These are phyloP conservation scores for Pantherophis alleghaniensis DNA, from an alignment of 2,797 vertebrate genomes.

Conservation along the genomic window DNA sequence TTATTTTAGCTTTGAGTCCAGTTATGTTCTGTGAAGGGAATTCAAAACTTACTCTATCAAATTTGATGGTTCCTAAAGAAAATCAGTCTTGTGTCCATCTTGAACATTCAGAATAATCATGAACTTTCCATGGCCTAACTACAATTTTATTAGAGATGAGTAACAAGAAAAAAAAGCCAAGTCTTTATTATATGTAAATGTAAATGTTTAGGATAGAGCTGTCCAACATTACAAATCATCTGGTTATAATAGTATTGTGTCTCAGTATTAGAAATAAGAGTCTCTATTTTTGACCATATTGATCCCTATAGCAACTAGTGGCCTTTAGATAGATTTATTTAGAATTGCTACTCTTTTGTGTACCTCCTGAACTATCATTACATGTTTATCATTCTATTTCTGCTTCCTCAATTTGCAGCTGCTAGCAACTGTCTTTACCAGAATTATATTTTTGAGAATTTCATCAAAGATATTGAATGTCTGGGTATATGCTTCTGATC, in stretches of 20 bases:
- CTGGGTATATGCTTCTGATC: background rate
- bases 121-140: background rate
- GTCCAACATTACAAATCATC: background rate
- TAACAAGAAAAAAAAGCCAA: background rate
- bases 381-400: background rate
- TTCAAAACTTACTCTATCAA: background rate
- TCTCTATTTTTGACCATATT: background rate
- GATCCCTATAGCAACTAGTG: background rate
- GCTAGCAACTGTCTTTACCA: background rate
- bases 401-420: background rate
- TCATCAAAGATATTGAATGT: background rate
- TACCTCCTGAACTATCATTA: background rate
- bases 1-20: background rate
- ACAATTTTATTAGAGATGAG: background rate
- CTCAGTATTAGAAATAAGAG: background rate
- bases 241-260: background rate
- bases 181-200: background rate
- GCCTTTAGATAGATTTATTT: background rate
- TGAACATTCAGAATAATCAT: background rate
- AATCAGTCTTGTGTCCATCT: background rate
- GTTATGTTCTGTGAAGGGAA: background rate
- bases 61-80: background rate
- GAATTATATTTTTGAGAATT: background rate
- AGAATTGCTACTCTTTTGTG: background rate
- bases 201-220: background rate